A percentile compares a stretch with the other conserved stretches of the same genome.
phyloP scores from a whole-genome alignment of 2,888 invertebrate genomes.

The Baccha elongata region DNA sequence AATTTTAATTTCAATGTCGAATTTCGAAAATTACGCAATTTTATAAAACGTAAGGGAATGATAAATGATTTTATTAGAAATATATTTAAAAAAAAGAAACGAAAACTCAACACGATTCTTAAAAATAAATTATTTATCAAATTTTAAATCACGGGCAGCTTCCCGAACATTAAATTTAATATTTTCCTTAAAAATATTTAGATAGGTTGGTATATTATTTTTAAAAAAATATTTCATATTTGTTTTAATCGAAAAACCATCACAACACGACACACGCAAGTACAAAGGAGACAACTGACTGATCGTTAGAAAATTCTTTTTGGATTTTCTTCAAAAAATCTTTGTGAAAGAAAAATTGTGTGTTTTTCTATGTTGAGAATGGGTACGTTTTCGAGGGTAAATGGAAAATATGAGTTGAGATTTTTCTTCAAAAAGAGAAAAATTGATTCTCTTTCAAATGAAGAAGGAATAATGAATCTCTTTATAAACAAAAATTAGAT shows the following conservation, averaged over 20 bases:
- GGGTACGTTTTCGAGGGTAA: conserved; percentile 31
- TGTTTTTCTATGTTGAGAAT: conserved; percentile 24
- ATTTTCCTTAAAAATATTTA: conserved; percentile 3
- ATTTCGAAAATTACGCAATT: conserved; percentile 66
- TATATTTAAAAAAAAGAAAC: neutral
- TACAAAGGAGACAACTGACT: conserved; percentile 67
- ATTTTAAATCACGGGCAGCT: conserved; percentile 38
- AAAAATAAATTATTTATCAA: conserved; percentile 21
- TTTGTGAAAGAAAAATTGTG: conserved; percentile 16
- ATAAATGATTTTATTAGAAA: conserved; percentile 31
- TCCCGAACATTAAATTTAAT: conserved; percentile 12
- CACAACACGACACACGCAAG: conserved; percentile 70
- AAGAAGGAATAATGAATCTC: neutral
- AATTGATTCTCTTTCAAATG: conserved; percentile 5
- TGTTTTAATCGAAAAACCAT: conserved; percentile 39
- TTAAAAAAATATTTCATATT: conserved; percentile 7
- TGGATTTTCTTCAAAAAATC: conserved; percentile 29
- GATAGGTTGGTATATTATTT: conserved; percentile 4
- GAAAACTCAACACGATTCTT: conserved; percentile 22
- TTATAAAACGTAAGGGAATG: conserved; percentile 47
- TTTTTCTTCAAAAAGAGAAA: neutral
- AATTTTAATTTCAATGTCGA: conserved; percentile 36
- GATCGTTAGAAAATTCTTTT: conserved; percentile 55
- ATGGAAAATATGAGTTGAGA: conserved; percentile 56
- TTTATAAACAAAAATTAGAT: conserved; percentile 15